These are phyloP conservation scores for Bombyx mori DNA, from an alignment of 1,140 invertebrate genomes.

Conservation along the genomic window ASM3026992v2 NC_085118.1:9402501-9403000, in stretches of 20 bases:
- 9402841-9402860: neutral
- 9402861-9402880: neutral
- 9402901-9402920: too few relatives aligned
- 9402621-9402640: constrained; percentile 24
- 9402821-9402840: constrained; percentile 5
- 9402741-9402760: neutral
- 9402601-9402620: too few relatives aligned
- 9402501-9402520: too few relatives aligned
- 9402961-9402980: neutral
- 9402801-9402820: neutral
- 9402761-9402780: constrained; percentile 3
- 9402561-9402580: too few relatives aligned
- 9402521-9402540: too few relatives aligned
- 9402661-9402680: constrained; percentile 29
- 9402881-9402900: too few relatives aligned
- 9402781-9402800: constrained; percentile 1
- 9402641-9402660: constrained; percentile 35
- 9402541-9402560: too few relatives aligned
- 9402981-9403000: neutral
- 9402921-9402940: too few relatives aligned
- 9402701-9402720: neutral
- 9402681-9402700: constrained; percentile 22
- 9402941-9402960: neutral
- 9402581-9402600: too few relatives aligned
- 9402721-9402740: neutral